A percentile compares a stretch with the other conserved stretches of the same genome.
phyloP scores from a whole-genome alignment of 2,888 invertebrate species.

The Harmothoe impar region DNA sequence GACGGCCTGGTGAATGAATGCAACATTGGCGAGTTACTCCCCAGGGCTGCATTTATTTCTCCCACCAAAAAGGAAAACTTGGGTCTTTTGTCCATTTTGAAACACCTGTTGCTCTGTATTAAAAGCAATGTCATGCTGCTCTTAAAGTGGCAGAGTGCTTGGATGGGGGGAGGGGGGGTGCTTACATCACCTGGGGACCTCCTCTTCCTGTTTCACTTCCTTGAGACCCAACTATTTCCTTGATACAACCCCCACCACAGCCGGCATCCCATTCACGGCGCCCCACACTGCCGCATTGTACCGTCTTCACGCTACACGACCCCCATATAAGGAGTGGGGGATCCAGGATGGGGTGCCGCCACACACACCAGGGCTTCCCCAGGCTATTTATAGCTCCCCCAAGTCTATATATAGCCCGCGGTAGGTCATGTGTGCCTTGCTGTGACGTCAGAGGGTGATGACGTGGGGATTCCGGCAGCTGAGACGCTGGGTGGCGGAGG shows the following conservation, averaged over 20 bases:
- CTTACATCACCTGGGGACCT: not conserved
- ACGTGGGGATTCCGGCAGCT: not conserved
- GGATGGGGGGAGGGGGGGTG: not conserved
- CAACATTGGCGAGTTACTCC: no score
- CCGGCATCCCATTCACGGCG: not conserved
- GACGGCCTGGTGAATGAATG: no score
- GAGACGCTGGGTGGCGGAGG: not conserved
- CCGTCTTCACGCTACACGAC: not conserved
- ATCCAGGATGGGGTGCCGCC: not conserved
- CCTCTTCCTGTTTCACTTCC: not conserved
- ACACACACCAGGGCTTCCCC: not conserved
- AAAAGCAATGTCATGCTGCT: no score
- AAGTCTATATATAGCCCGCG: not conserved
- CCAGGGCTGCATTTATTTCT: no score
- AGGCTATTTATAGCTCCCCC: not conserved
- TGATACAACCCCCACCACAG: no score
- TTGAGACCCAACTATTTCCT: not conserved
- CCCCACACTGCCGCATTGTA: not conserved
- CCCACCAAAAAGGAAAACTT: not conserved
- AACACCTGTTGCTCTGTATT: no score
- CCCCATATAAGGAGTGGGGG: not conserved
- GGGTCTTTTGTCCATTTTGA: not conserved
- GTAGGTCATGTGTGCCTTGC: not conserved
- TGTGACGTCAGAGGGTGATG: slow-evolving; percentile 23
- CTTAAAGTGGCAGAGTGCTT: not conserved